These are phyloP conservation scores for Parelbella ahira DNA, from an alignment of 2,888 invertebrate species.

Conservation along the genomic window DNA sequence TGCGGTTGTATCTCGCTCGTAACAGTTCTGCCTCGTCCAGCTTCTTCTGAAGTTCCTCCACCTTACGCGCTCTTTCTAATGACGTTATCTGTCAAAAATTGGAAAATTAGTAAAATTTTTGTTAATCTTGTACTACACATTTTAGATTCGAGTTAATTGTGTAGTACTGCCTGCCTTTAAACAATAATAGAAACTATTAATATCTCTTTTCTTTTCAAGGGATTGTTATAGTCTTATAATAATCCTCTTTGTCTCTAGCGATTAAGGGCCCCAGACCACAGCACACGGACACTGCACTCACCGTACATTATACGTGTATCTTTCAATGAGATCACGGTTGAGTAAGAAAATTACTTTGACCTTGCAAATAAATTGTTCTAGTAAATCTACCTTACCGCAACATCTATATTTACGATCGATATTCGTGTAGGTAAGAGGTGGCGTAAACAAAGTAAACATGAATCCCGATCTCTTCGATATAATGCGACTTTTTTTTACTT, in stretches of 20 bases:
- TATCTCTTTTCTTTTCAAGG: no score
- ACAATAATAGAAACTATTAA: no score
- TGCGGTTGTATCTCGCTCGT: constrained; percentile 86
- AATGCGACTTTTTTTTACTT: no score
- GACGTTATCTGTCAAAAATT: constrained; percentile 91
- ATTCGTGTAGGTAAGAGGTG: constrained; percentile 12
- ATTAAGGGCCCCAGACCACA: no score
- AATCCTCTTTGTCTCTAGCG: no score
- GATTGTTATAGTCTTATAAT: no score
- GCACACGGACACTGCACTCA: constrained; percentile 8
- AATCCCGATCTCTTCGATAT: neutral
- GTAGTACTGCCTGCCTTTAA: no score
- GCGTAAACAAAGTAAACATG: neutral
- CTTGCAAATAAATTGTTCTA: constrained; percentile 57
- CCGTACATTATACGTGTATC: constrained; percentile 27
- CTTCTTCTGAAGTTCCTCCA: constrained; percentile 90
- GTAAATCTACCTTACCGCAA: constrained; percentile 41
- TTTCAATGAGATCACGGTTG: constrained; percentile 52
- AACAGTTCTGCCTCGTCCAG: constrained; percentile 90
- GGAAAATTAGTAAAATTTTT: no score
- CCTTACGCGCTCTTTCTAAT: constrained; percentile 89
- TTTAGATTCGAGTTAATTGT: no score
- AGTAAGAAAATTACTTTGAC: constrained; percentile 54
- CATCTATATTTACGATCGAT: constrained; percentile 26
- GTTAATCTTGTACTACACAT: no score